Base-by-base conservation (phyloP, 2,113 vertebrate genomes). In the Corythaeola cristata region DNA sequence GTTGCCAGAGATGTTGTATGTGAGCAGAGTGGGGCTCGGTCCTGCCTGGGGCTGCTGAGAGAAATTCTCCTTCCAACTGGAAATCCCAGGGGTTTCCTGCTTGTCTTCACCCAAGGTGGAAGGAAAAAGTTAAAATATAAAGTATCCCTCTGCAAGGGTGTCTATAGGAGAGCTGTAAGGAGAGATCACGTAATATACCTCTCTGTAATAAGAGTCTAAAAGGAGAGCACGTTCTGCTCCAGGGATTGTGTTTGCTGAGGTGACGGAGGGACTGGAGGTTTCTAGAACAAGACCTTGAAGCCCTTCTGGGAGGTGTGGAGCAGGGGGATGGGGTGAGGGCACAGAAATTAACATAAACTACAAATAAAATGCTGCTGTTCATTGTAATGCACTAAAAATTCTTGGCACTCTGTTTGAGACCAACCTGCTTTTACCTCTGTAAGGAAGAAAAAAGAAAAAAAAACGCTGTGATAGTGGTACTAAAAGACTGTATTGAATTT, bases 1-100 rank as follows among this genome's bases (percentile, higher is more conserved):
- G 1, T 23, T 49, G 44, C 39, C 8, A 28, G 45, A 35, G 44
- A 14, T 32, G 55, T 1, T n/a, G 39, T 17, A 35, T 1, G 2
- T 8, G 20, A 21, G 17, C 32, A 39, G 41, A 69, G 33, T 23
- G 30, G 28, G 20, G 44, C 19, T 59, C 22, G 41, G 45, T 37
- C 52, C 71, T 35, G 47, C 39, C 47, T 19, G 20, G 39, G 16
- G 11, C 30, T 60, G 50, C 26, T 63, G 32, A 69, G 47, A 55
- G 26, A 82, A 2, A 13, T 67, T 63, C 37, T 69, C 10, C 13
- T 62, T 52, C 33, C 35, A 27, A 2, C 32, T 27, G 17, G 32
- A 83, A 62, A 68, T 62, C 50, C 23, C 33, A 24, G 33, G 6
- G 3, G 3, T 47, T 64, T 75, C 35, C 39, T 15, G 28, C 15